These are phyloP conservation scores for Marmota flaviventris DNA, from an alignment of 2,113 vertebrate genomes.

Conservation along the genomic window DNA sequence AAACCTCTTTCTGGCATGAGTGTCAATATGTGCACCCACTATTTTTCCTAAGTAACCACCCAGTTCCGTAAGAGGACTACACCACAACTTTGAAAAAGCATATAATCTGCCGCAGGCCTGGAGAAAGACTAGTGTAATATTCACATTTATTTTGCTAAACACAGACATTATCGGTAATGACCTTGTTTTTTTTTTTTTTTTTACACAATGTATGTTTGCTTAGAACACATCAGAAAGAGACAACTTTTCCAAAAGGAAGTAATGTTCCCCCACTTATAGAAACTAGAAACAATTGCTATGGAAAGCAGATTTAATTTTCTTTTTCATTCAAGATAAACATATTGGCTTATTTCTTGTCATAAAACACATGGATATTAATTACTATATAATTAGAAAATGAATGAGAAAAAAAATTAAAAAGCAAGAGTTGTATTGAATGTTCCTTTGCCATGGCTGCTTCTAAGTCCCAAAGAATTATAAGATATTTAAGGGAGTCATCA, in stretches of 20 bases:
- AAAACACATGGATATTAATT: slow-evolving; percentile 1
- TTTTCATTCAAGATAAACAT: slow-evolving; percentile 21
- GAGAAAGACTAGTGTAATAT: background rate
- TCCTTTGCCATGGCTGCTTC: background rate
- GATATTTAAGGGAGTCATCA: background rate
- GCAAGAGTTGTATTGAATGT: background rate
- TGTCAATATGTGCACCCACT: slow-evolving; percentile 43
- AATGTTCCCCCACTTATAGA: background rate
- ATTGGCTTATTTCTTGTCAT: background rate
- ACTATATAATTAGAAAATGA: background rate
- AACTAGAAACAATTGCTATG: background rate
- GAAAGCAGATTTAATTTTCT: background rate
- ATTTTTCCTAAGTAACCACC: background rate
- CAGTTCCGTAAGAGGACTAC: background rate
- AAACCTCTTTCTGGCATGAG: background rate
- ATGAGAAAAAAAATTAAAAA: background rate
- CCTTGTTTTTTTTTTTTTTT: background rate
- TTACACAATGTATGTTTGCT: background rate
- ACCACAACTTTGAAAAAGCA: background rate
- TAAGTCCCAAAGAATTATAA: background rate
- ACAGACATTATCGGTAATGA: background rate
- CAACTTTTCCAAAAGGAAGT: background rate
- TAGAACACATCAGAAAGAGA: background rate
- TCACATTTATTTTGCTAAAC: background rate
- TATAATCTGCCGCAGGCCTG: background rate